Base-by-base conservation (phyloP, 2,113 vertebrate genomes). In the Dendrocopos noguchii region DNA sequence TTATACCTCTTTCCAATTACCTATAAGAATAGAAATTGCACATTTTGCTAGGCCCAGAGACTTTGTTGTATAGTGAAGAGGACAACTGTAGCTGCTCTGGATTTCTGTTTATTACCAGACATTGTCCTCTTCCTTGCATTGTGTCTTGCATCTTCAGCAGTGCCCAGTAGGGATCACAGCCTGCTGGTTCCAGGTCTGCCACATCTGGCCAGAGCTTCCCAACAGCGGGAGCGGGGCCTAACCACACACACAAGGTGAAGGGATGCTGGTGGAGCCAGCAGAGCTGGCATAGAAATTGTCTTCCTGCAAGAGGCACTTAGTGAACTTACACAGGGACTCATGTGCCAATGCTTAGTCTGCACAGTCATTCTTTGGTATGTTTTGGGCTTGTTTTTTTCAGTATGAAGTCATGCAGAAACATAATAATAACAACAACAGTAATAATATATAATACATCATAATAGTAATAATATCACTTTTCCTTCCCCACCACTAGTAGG, bases 131-230 rank as follows among this genome's bases (percentile, higher is more conserved):
- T 63, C 36, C 39, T 79, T 34, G 56, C 13, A 42, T 16, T 14
- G 14, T 68, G 47, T 57, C 24, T 55, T 34, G 27, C 22, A 22
- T 67, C 52, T 59, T 66, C 79, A n/a, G 53, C 75, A 34, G 33
- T 39, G 78, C 29, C 19, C 28, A 0, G 0, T 2, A 15, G 31
- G n/a, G 47, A 44, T 5, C 3, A 5, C 42, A 84, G 34, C 68
- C 47, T 1, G 0, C 70, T 73, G 31, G 20, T 16, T 28, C 31
- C 42, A 0, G 0, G 13, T 7, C 73, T 73, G n/a, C 7, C 15
- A 8, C 3, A 0, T 34, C 42, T 47, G 66, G 65, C 31, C 31
- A 24, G 55, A 64, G 70, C 55, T 92, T 92, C 44, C 52, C 6
- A 1, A 39, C 55, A 47, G 25, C 19, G 44, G 50, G 27, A 68